Evolutionary conservation across 2,113 vertebrate genomes (phyloP), one percentile per base, ranked within the genome.

Genomic region (Lucifuga dentata): DNA sequence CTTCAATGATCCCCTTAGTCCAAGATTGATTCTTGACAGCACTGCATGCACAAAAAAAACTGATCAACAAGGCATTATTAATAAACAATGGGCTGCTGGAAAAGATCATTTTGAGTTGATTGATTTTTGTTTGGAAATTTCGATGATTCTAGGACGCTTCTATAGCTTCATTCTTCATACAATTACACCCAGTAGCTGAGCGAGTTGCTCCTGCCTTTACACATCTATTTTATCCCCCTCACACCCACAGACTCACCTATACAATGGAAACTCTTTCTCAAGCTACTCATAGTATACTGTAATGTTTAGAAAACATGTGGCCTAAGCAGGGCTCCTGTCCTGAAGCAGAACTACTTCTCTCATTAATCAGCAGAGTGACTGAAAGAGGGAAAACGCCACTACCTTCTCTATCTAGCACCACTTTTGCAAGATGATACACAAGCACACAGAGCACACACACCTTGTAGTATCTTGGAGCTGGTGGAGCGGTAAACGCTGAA

Each of bases 401-500:
- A 29, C 26, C 26, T 29, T 29, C 26, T 29, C 26, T 7, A 29
- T 29, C 26, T 36, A 10, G n/a, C 6, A 36, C 36, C 51, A 55
- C 17, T 20, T 11, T 40, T 40, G 38, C 15, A 40, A 5, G 15
- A 40, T n/a, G 15, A 19, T n/a, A 29, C 64, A 60, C 41, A 86
- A 66, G 63, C 15, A 76, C 53, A 80, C 51, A 50, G 48, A 44
- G 44, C 10, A 8, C 69, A 58, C 50, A 78, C 52, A 73, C 35
- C 56, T 46, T 51, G 49, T 55, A 9, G 48, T 81, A 80, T 80
- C 74, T 68, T 53, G 46, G 62, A 59, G 44, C 68, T 21, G 43
- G 68, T 65, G 77, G 57, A 83, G 76, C 56, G 11, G 64, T 76
- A 85, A 86, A 81, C 72, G 74, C 74, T 77, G 79, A 77, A 61